These are phyloP conservation scores for Quadroppia sp. DNA, from an alignment of 2,888 invertebrate species.

Conservation along the genomic window DNA sequence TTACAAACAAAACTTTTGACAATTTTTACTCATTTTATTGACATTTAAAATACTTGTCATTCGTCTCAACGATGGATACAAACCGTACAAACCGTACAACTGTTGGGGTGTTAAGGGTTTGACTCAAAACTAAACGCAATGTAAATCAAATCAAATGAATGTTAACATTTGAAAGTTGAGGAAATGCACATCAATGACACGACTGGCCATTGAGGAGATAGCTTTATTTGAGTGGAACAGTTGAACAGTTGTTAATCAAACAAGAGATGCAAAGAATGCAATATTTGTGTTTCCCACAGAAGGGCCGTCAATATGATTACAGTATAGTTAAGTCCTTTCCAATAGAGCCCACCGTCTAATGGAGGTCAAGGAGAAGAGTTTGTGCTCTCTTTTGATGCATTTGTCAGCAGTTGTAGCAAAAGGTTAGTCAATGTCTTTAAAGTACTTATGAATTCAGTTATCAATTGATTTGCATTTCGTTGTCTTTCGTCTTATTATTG, in stretches of 20 bases:
- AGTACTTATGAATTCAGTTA: not conserved
- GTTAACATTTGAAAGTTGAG: not conserved
- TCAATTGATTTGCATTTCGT: not conserved
- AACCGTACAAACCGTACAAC: too few species aligned
- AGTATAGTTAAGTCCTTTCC: not conserved
- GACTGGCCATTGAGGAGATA: not conserved
- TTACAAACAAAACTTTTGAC: too few species aligned
- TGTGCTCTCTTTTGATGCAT: not conserved
- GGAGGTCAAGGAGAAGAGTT: conserved; percentile 32
- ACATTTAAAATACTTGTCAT: too few species aligned
- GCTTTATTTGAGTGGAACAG: not conserved
- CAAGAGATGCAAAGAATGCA: conserved; percentile 12
- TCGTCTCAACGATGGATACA: too few species aligned
- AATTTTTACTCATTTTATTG: too few species aligned
- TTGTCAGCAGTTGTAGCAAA: not conserved
- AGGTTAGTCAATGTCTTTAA: not conserved
- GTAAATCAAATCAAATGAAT: too few species aligned
- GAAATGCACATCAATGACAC: conserved; percentile 6
- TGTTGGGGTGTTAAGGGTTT: too few species aligned
- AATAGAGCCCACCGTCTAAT: not conserved
- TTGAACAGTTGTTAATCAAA: conserved; percentile 23
- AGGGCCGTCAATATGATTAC: conserved; percentile 26
- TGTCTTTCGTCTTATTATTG: conserved; percentile 19
- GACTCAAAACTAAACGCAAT: too few species aligned
- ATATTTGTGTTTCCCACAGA: conserved; percentile 33